Evolutionary conservation across 1,140 invertebrate genomes (phyloP), one percentile per base, ranked within the genome.

Genomic region (Ericerus pela): DNA sequence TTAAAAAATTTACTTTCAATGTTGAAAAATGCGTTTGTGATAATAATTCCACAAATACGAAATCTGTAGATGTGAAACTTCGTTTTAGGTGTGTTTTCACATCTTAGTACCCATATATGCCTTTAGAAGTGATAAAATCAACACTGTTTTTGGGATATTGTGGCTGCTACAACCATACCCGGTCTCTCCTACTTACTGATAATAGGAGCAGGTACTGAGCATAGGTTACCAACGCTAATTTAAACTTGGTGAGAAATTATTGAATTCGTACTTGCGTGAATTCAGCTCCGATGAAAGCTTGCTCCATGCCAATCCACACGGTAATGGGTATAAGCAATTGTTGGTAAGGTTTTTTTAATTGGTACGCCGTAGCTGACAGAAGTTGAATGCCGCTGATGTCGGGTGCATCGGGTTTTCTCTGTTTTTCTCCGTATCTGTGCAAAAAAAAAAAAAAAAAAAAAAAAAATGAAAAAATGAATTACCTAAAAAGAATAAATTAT

Each of bases 291-390:
- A 96, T 88, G 72, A 96, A 96, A 0, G 89, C 91, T 68, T 98
- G 93, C 68, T 97, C 93, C 76, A 97, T 85, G 43, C 94, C 94
- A 63, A 94, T 96, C 80, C 89, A 98, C 29, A 97, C 72, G 0
- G 94, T 97, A 56, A 98, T 81, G 0, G 93, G 91, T 62, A 96
- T 93, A 8, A 98, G 76, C 2, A 97, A 74, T 62, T 94, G 81
- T 65, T 96, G 91, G 64, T 90, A 86, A 0, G 82, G 82, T 66
- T 90, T 90, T 70, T 85, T 88, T 60, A 93, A 72, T 64, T 95
- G 92, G 66, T 82, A 83, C 54, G 88, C 81, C 2, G 91, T 95
- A n/a, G 89, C 88, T 0, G 87, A 81, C 1, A 94, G 70, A 55
- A 94, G 74, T 65, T 86, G 79, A 57, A 89, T 79, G n/a, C 84